These are phyloP conservation scores for Dermolepida albohirtum DNA, from an alignment of 2,888 invertebrate species.

Conservation along the genomic window DNA sequence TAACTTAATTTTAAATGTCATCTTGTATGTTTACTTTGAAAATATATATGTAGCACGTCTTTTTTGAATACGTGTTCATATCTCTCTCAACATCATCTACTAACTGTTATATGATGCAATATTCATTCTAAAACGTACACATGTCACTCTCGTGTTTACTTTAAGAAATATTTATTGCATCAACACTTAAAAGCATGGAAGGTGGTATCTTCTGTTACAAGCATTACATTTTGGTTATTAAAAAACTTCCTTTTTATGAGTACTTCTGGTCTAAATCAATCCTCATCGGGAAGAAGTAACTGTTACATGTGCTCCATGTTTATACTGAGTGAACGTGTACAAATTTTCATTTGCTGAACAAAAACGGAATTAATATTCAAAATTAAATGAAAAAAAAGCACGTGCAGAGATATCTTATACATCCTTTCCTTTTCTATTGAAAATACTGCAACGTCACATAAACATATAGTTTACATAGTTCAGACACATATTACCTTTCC, in stretches of 20 bases:
- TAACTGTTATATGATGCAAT: conserved; percentile 23
- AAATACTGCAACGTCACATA: too few relatives aligned
- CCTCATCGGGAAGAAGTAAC: conserved; percentile 14
- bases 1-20: conserved; percentile 11
- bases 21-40: conserved; percentile 11
- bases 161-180: conserved; percentile 14
- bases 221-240: conserved; percentile 1
- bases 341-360: conserved; percentile 20
- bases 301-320: conserved; percentile 13
- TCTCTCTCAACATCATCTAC: conserved; percentile 11
- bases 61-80: conserved; percentile 13
- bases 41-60: not conserved
- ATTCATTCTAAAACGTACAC: conserved; percentile 8
- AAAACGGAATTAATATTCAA: conserved; percentile 24
- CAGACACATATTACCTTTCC: too few relatives aligned
- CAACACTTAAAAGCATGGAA: conserved; percentile 9
- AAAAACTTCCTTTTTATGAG: conserved; percentile 12
- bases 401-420: too few relatives aligned
- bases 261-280: conserved; percentile 33
- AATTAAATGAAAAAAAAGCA: conserved; percentile 21
- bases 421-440: too few relatives aligned
- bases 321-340: conserved; percentile 17
- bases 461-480: too few relatives aligned
- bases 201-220: not conserved
- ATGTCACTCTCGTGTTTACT: conserved; percentile 22